Evolutionary conservation across 2,113 vertebrate species (phyloP).

Genomic region (Thunnus maccoyii): DNA sequence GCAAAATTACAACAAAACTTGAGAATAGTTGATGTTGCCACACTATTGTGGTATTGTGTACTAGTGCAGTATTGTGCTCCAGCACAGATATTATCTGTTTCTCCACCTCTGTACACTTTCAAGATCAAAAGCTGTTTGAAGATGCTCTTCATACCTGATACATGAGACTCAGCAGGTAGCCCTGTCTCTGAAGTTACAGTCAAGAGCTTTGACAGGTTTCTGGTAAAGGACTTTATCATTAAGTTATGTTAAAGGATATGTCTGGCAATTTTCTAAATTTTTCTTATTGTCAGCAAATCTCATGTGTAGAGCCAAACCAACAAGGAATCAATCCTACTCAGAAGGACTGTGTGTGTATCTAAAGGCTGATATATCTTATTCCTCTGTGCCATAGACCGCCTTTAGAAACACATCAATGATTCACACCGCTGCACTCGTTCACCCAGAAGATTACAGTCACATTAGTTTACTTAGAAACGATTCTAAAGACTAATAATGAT

Average conservation of each 20-base stretch:
- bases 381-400: too few species aligned
- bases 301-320: too few species aligned
- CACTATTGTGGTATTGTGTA: constrained; percentile 32
- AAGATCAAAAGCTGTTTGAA: constrained; percentile 73
- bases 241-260: constrained; percentile 1
- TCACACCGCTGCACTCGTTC: too few species aligned
- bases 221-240: constrained; percentile 22
- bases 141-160: constrained; percentile 56
- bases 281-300: too few species aligned
- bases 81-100: constrained; percentile 49
- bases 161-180: constrained; percentile 44
- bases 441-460: too few species aligned
- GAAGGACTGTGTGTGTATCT: too few species aligned
- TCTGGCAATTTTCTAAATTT: too few species aligned
- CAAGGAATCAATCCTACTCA: too few species aligned
- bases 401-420: too few species aligned
- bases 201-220: constrained; percentile 34
- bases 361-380: too few species aligned
- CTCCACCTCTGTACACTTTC: constrained; percentile 37
- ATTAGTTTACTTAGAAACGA: too few species aligned
- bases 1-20: constrained; percentile 22
- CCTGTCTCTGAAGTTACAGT: constrained; percentile 44
- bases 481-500: too few species aligned
- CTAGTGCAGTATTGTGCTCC: constrained; percentile 50
- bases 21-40: constrained; percentile 10